These are phyloP conservation scores for Sebastes nivosus DNA, from an alignment of 2,797 vertebrate species.

Conservation along the genomic window DNA sequence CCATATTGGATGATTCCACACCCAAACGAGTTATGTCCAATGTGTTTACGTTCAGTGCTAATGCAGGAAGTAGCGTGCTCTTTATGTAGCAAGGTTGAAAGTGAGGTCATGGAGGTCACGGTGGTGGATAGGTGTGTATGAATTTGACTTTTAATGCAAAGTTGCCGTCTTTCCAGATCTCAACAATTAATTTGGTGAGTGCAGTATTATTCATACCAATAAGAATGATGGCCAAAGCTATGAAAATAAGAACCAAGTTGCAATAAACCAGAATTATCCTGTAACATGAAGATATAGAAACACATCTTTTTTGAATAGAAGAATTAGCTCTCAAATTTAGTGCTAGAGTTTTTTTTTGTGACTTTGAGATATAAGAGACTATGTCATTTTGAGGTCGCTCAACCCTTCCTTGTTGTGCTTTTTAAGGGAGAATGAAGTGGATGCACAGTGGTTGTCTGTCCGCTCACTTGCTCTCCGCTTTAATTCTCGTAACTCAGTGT, in stretches of 20 bases:
- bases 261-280: background rate
- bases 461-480: conserved; percentile 30
- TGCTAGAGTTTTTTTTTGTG: background rate
- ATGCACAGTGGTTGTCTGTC: conserved; percentile 20
- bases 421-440: conserved; percentile 24
- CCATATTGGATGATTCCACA: background rate
- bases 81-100: background rate
- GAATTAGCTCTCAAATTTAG: background rate
- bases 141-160: background rate
- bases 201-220: background rate
- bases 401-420: conserved; percentile 22
- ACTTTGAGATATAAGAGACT: background rate
- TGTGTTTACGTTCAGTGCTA: background rate
- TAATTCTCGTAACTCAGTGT: conserved; percentile 51
- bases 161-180: background rate
- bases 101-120: background rate
- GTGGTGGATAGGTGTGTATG: background rate
- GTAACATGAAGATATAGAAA: background rate
- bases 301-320: background rate
- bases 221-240: background rate
- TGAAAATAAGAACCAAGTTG: background rate
- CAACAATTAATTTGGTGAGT: background rate
- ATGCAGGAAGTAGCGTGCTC: background rate
- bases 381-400: conserved; percentile 21
- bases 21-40: background rate